Evolutionary conservation across 2,888 invertebrate genomes (phyloP).

Genomic region (Lottia scabra): DNA sequence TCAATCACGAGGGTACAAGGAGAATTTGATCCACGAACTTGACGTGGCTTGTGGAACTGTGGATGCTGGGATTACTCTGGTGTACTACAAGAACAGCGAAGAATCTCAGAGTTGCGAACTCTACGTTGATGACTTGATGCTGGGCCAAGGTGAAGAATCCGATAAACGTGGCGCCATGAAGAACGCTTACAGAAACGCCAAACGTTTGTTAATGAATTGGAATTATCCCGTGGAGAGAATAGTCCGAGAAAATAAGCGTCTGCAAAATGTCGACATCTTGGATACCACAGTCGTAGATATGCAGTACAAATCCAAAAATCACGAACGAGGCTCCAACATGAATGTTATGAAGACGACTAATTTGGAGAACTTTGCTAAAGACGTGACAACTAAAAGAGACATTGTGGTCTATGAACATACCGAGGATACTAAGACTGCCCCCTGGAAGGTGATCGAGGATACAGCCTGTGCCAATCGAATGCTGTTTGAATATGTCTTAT

Average conservation of each 20-base stretch:
- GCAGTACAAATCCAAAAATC: neutral
- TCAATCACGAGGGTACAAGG: neutral
- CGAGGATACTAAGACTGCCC: neutral
- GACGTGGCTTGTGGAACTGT: neutral
- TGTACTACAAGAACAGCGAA: neutral
- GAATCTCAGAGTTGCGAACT: neutral
- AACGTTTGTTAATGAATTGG: neutral
- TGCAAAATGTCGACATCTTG: neutral
- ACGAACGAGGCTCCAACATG: neutral
- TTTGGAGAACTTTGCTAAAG: neutral
- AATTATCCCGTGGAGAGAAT: neutral
- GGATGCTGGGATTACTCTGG: neutral
- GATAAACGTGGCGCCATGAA: neutral
- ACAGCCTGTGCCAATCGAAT: neutral
- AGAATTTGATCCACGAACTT: neutral
- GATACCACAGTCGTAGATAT: neutral
- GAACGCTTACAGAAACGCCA: neutral
- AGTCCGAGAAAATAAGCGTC: neutral
- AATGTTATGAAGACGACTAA: neutral
- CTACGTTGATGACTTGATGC: neutral
- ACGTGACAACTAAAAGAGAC: neutral
- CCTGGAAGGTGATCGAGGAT: neutral
- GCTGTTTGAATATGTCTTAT: neutral
- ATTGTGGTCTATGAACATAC: neutral
- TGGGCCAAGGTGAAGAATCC: neutral